Evolutionary conservation across 2,797 vertebrate genomes (phyloP).

Genomic region (Salarias fasciatus): DNA sequence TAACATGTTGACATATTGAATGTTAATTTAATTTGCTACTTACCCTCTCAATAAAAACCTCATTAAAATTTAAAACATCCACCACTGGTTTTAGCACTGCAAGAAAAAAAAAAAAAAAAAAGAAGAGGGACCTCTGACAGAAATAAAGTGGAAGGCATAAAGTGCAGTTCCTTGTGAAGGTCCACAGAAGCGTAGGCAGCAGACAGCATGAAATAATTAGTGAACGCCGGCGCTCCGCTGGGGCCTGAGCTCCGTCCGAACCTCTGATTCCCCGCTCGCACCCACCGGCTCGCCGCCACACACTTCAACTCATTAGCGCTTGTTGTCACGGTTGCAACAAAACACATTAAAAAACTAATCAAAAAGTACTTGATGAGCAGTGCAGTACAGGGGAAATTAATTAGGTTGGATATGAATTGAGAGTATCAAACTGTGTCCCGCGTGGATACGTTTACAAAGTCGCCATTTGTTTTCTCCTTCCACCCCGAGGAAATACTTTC

Average conservation of each 20-base stretch:
- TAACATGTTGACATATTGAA: no score
- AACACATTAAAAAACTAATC: conserved; percentile 19
- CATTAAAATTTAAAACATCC: background rate
- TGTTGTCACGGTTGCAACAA: conserved; percentile 15
- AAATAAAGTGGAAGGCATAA: conserved; percentile 19
- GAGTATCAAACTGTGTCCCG: conserved; percentile 12
- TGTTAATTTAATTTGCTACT: no score
- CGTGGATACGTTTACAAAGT: conserved; percentile 1
- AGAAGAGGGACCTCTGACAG: background rate
- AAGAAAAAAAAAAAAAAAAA: no score
- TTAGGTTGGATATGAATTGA: conserved; percentile 14
- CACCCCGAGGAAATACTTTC: background rate
- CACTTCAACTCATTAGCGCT: conserved; percentile 29
- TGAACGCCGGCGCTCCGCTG: background rate
- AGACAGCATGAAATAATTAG: conserved; percentile 22
- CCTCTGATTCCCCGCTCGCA: conserved; percentile 5
- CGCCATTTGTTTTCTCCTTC: conserved; percentile 1
- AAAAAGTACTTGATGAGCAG: conserved; percentile 16
- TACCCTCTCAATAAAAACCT: no score
- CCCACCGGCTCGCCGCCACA: background rate
- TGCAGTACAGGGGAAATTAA: conserved; percentile 20
- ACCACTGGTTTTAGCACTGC: conserved; percentile 20
- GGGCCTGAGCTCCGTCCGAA: background rate
- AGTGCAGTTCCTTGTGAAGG: conserved; percentile 21
- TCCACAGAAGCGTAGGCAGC: conserved; percentile 1